phyloP scores from a whole-genome alignment of 2,113 vertebrate genomes.

The Mungos mungo region DNA sequence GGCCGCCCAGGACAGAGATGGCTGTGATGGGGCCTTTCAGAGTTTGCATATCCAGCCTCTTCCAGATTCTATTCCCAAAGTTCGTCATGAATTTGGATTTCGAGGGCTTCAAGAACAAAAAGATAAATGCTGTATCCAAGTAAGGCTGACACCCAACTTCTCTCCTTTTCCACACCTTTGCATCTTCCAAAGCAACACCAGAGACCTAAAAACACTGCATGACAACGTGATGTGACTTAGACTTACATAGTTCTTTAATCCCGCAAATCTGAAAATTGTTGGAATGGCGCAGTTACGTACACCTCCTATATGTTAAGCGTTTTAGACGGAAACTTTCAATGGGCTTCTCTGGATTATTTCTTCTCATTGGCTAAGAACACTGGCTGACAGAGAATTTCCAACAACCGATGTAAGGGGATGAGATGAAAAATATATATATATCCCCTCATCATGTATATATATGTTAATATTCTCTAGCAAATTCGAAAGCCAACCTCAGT shows the following conservation, averaged over 20 bases:
- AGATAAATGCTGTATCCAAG: background rate
- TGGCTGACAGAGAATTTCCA: background rate
- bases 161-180: background rate
- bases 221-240: background rate
- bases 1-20: background rate
- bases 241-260: background rate
- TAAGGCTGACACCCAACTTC: background rate
- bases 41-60: background rate
- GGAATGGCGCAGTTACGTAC: background rate
- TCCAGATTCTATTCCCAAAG: background rate
- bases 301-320: background rate
- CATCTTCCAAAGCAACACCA: background rate
- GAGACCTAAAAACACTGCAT: background rate
- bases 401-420: background rate
- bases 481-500: background rate
- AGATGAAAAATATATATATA: background rate
- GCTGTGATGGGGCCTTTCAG: background rate
- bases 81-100: background rate
- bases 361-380: background rate
- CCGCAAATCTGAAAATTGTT: background rate
- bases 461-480: background rate
- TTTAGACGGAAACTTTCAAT: background rate
- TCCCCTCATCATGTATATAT: too few species aligned
- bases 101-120: background rate
- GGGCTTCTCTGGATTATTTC: background rate